Percentiles rank a stretch among this genome's conserved stretches.
phyloP scores from a whole-genome alignment of 2,888 invertebrate species.

The Orthosia gothica region DNA sequence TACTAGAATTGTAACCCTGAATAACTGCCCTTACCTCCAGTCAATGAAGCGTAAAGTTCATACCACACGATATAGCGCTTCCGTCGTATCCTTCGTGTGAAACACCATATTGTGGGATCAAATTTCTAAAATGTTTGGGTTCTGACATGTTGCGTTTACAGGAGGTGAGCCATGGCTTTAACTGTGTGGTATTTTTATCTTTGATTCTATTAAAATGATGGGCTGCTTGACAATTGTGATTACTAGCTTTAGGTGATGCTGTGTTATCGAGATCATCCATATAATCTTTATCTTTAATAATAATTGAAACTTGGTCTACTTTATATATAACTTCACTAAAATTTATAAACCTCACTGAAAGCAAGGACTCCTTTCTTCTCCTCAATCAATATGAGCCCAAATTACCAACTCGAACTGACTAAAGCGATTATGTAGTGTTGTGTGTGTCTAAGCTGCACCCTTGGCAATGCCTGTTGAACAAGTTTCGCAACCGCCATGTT shows the following conservation, averaged over 20 bases:
- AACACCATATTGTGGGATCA: slow-evolving; percentile 46
- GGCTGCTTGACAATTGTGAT: neutral
- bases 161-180: slow-evolving; percentile 14
- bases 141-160: slow-evolving; percentile 1
- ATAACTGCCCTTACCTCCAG: slow-evolving; percentile 18
- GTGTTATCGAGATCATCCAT: neutral
- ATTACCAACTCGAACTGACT: neutral
- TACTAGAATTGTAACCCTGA: neutral
- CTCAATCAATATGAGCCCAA: neutral
- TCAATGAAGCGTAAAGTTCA: slow-evolving; percentile 43
- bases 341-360: neutral
- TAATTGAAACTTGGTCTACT: neutral
- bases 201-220: neutral
- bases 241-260: neutral
- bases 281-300: neutral
- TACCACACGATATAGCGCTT: slow-evolving; percentile 49
- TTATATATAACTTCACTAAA: neutral
- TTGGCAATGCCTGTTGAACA: slow-evolving; percentile 25
- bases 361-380: too few relatives aligned
- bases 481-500: slow-evolving; percentile 6
- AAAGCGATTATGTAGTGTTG: neutral
- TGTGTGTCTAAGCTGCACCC: neutral
- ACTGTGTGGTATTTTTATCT: neutral
- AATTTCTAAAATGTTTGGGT: slow-evolving; percentile 36
- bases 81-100: slow-evolving; percentile 54